Base-by-base conservation (phyloP, 2,113 vertebrate species). In the Lophius piscatorius region DNA sequence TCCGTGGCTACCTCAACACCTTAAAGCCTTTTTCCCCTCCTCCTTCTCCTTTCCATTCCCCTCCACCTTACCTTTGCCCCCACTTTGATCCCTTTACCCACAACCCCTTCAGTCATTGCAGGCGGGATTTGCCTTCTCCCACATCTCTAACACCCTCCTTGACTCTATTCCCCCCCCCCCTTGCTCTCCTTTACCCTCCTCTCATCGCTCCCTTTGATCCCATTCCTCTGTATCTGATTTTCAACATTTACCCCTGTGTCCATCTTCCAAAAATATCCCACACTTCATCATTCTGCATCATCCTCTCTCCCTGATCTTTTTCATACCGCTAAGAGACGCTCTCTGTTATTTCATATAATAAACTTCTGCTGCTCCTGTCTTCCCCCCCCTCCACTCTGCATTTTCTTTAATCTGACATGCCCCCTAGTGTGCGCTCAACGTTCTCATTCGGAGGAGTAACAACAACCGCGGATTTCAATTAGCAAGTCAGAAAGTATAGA, bases 391-490 rank as follows among this genome's bases (percentile, higher is more conserved):
- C 9, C 3, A n/a, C 18, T 21, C 55, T 6, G 39, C 29, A n/a
- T 24, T 55, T 51, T 73, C 16, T 16, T 57, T 54, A 46, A 69
- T 63, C 48, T 7, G 9, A 84, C 71, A 78, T 75, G 80, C 75
- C 79, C 75, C 69, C 74, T 72, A 75, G 76, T 81, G 73, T 75
- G 68, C 61, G 20, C 31, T 74, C n/a, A 22, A 31, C 48, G 21
- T 34, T 65, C 36, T 46, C 33, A 61, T 63, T 59, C 50, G 33
- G 18, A n/a, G n/a, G n/a, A n/a, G n/a, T n/a, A n/a, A n/a, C n/a
- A n/a, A n/a, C n/a, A n/a, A n/a, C n/a, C n/a, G n/a, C n/a, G n/a
- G n/a, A n/a, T n/a, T n/a, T n/a, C n/a, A n/a, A n/a, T n/a, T n/a
- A n/a, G n/a, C n/a, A n/a, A n/a, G n/a, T n/a, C n/a, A n/a, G n/a